A percentile compares a stretch with the other conserved stretches of the same genome.
These are phyloP conservation scores for Drosophila leontia DNA, from an alignment of 1,140 invertebrate species.

Conservation along the genomic window DNA sequence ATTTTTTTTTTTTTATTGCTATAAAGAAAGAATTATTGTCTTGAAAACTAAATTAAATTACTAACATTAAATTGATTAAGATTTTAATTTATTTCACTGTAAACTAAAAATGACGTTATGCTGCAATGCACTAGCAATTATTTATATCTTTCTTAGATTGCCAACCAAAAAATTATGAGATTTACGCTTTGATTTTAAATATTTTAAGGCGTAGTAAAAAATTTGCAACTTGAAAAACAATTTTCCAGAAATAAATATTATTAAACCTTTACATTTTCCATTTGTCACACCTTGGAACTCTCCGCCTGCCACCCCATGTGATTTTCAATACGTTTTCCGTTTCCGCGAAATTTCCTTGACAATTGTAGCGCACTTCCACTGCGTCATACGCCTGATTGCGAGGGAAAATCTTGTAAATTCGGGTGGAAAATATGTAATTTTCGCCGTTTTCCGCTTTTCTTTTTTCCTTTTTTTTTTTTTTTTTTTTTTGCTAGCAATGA, in stretches of 20 bases:
- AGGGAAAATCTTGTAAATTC: conserved; percentile 25
- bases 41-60: no score
- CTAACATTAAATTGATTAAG: no score
- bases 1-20: background rate
- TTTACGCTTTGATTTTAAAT: background rate
- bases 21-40: background rate
- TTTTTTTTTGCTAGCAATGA: conserved; percentile 11
- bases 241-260: background rate
- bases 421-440: conserved; percentile 24
- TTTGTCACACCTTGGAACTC: background rate
- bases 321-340: conserved; percentile 11
- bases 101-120: no score
- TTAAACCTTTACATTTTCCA: background rate
- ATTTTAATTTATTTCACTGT: no score
- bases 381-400: conserved; percentile 51
- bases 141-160: background rate
- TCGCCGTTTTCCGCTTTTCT: conserved; percentile 5
- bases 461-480: background rate
- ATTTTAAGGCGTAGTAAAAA: background rate
- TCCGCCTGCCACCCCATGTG: background rate
- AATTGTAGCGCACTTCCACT: conserved; percentile 46
- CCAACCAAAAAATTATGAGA: background rate
- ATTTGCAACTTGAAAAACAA: no score
- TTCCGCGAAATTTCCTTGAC: conserved; percentile 28
- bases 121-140: conserved; percentile 4